Base-by-base conservation (phyloP, 2,113 vertebrate genomes). In the Sinocyclocheilus maitianheensis region DNA sequence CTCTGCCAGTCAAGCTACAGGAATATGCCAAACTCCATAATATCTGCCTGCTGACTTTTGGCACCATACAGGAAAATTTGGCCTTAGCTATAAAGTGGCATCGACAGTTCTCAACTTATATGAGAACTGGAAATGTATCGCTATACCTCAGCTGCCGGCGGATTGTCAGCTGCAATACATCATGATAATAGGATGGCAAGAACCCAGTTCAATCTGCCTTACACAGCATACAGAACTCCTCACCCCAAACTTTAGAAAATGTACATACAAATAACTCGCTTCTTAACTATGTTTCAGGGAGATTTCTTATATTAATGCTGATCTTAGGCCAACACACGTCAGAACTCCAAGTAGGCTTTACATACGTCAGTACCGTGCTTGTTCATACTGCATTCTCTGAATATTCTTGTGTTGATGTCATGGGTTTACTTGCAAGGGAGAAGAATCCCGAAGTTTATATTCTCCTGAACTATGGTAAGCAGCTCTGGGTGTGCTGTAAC, bases 181-280 rank as follows among this genome's bases (percentile, higher is more conserved):
- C 92, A 89, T 12, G 48, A 77, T 93, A 91, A 94, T 92, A 88
- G 89, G 89, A 93, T 90, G 92, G 91, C 90, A 89, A 34, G 77
- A 58, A 86, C 77, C 87, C 89, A 86, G 26, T 63, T n/a, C 89
- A 87, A 85, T 88, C 89, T 87, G 87, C 88, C 13, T 77, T 83
- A 71, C 88, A 89, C 89, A 89, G 90, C 81, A 90, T 76, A 79
- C 55, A 83, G 60, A 81, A 51, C 20, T 20, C 65, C 34, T 30
- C 65, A 40, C 3, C 46, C 26, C 11, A 75, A 62, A 74, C 76
- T 20, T 40, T 10, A 72, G 34, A 71, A 37, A 71, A 9, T 18
- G 22, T 51, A 62, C 46, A 69, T n/a, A 16, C 9, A 60, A 22
- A 30, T 26, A 67, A 71, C 8, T 13, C 10, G 0, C n/a, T 22